Base-by-base conservation (phyloP, 2,888 invertebrate genomes). In the Folsomia manolachei region DNA sequence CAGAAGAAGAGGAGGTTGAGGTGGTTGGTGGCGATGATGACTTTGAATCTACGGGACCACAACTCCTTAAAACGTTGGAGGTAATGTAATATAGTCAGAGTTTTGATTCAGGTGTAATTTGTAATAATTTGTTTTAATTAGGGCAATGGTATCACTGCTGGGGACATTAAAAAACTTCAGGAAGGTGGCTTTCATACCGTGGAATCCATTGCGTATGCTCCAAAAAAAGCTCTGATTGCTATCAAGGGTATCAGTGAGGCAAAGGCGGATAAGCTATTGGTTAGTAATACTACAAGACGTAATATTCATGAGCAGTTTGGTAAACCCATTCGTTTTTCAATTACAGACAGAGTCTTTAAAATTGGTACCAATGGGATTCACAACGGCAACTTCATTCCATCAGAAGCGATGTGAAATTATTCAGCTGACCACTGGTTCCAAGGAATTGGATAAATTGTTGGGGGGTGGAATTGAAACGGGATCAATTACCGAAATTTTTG, bases 231-330 rank as follows among this genome's bases (percentile, higher is more conserved):
- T 83, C 86, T 99, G 0, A 86, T 95, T 1, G 86, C 89, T 4
- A 92, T 96, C 61, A 97, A 97, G 85, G 99, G 99, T 0, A 94
- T 99, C 78, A 96, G 96, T 63, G 99, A 99, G 83, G 93, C 92
- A 0, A 99, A 99, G 84, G 97, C 96, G 14, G 98, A 98, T 77
- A 97, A 97, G 86, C 89, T 97, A 78, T 82, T 95, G 72, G 88
- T 87, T 82, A 82, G 83, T 81, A 61, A 24, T 24, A 24, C 63
- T 63, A n/a, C n/a, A n/a, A n/a, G n/a, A n/a, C n/a, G n/a, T n/a
- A n/a, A n/a, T 24, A 26, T 63, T 24, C 9, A 51, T 51, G 51
- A 11, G 51, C 11, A 11, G 51, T 51, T 9, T 51, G 14, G 9
- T 51, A 51, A 14, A 11, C 14, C 9, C 27, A 39, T 60, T 24